Conservation (phyloP, 2,888 invertebrate genomes). For the Pandemis cinnamomeana region DNA sequence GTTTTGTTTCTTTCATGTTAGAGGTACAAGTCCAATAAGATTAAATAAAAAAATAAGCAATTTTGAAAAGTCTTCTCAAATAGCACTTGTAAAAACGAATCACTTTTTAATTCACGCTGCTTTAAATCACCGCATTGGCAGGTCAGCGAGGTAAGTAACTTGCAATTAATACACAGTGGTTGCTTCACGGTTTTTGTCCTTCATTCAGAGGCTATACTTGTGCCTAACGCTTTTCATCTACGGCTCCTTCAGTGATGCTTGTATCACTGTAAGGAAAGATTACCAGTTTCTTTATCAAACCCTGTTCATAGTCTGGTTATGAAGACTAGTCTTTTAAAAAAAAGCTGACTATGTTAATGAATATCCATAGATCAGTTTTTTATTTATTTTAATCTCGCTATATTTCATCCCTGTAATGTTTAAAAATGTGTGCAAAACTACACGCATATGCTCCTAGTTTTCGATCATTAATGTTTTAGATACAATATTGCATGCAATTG, state of each 20-base stretch:
- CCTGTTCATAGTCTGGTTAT: neutral
- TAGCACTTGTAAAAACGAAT: slow-evolving; percentile 48
- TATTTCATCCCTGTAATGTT: too few species aligned
- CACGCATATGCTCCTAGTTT: too few species aligned
- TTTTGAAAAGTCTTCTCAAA: neutral
- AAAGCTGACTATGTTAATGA: too few species aligned
- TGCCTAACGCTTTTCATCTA: slow-evolving; percentile 1
- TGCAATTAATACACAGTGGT: neutral
- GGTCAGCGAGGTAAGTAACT: slow-evolving; percentile 76
- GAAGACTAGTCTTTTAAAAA: too few species aligned
- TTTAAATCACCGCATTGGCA: slow-evolving; percentile 61
- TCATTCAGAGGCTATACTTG: neutral
- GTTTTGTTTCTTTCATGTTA: neutral
- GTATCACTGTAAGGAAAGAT: neutral
- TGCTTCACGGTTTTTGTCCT: neutral
- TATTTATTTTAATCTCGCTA: too few species aligned
- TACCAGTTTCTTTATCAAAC: neutral
- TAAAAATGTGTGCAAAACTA: too few species aligned
- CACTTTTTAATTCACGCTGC: slow-evolving; percentile 71
- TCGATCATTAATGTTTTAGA: too few species aligned
- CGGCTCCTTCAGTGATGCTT: neutral
- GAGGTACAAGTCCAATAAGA: neutral
- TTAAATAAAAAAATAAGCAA: neutral
- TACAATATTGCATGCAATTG: too few species aligned
- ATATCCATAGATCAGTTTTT: too few species aligned